Conservation (phyloP, 2,113 vertebrate species). For the Butorides virescens region DNA sequence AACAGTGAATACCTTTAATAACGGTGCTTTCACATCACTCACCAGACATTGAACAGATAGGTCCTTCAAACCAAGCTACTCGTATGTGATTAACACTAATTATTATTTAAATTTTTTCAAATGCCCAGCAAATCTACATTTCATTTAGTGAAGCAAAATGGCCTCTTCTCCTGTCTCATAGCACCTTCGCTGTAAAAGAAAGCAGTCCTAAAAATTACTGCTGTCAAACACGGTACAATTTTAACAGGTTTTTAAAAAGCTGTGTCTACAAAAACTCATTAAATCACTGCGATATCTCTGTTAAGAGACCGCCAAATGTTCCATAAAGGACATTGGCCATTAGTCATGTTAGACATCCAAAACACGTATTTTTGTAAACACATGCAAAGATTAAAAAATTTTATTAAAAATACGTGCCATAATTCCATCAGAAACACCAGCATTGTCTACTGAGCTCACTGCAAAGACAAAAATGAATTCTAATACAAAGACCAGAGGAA, state of each 20-base stretch:
- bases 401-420: neutral
- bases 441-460: neutral
- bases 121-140: neutral
- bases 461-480: conserved; percentile 27
- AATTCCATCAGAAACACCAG: neutral
- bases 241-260: neutral
- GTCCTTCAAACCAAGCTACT: conserved; percentile 8
- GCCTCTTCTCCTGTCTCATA: conserved; percentile 11
- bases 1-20: neutral
- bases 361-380: neutral
- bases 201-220: neutral
- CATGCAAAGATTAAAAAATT: neutral
- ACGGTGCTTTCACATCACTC: neutral
- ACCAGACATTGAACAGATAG: neutral
- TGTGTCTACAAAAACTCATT: neutral
- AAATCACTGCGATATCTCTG: neutral
- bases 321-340: neutral
- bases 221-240: neutral
- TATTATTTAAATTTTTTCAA: neutral
- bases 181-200: neutral
- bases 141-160: conserved; percentile 45
- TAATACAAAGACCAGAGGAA: neutral
- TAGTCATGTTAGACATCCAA: neutral
- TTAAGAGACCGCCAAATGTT: neutral
- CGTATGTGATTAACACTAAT: neutral